Conservation (phyloP, 2,888 invertebrate species). For the Nemurella pictetii region DNA sequence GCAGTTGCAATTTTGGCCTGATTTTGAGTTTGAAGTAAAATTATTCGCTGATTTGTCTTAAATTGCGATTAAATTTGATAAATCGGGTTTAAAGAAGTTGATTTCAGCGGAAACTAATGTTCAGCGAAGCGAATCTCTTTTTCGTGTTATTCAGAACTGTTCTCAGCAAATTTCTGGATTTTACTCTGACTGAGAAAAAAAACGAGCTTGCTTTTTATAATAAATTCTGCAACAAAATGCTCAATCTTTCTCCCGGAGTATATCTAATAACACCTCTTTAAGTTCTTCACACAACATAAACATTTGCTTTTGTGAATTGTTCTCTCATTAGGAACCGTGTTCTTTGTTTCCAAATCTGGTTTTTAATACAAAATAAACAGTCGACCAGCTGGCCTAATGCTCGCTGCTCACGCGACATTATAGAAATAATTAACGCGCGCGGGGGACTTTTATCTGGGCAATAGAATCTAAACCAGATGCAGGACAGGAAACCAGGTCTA, state of each 20-base stretch:
- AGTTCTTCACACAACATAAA: constrained; percentile 30
- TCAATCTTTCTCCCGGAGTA: not conserved
- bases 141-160: not conserved
- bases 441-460: not conserved
- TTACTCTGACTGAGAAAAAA: not conserved
- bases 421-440: constrained; percentile 4
- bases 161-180: not conserved
- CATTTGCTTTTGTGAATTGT: constrained; percentile 18
- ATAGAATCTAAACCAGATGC: not conserved
- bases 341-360: constrained; percentile 15
- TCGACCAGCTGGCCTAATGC: constrained; percentile 2
- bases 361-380: not conserved
- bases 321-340: constrained; percentile 16
- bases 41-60: too few relatives aligned
- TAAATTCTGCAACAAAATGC: constrained; percentile 6
- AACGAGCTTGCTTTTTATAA: not conserved
- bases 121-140: not conserved
- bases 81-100: too few relatives aligned
- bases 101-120: not conserved
- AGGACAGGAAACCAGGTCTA: not conserved
- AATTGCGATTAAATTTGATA: too few relatives aligned
- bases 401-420: constrained; percentile 13
- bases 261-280: constrained; percentile 25
- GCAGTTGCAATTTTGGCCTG: too few relatives aligned
- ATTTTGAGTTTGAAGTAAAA: too few relatives aligned